Evolutionary conservation across 2,113 vertebrate species (phyloP), one percentile per base, ranked within the genome.

Genomic region (Neofelis nebulosa): DNA sequence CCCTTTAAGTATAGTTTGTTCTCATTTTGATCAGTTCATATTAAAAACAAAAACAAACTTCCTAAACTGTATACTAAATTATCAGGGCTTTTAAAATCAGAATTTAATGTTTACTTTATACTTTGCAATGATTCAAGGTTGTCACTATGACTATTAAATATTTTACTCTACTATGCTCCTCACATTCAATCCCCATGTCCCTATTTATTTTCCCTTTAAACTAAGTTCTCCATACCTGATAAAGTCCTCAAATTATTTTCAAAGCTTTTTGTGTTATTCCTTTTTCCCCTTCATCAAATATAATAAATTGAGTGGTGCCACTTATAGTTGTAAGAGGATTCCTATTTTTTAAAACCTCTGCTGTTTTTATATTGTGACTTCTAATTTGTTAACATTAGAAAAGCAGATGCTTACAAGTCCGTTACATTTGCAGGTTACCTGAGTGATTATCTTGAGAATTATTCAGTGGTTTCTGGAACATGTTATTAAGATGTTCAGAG

Each of bases 371-470:
- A 52, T 11, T 52, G 27, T 9, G 63, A 83, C 29, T 65, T 76
- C 29, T 33, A 25, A 63, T 87, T 82, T 45, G 33, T 12, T 76
- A 41, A 52, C 41, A 68, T 82, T 81, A 95, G 36, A 45, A 80
- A 91, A 94, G 27, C 0, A 92, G 33, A 91, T 63, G 13, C 23
- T 63, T n/a, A 63, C 29, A 29, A 36, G 29, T 15, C 9, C 29
- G 21, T 14, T 74, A 45, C 16, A 94, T 69, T 63, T 82, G 18
- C 7, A 94, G 41, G 27, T 83, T 76, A 52, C 13, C 3, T 27
- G 61, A 79, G 33, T 82, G 71, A 55, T 91, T 63, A 65, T 84
- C 61, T 92, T 55, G 31, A 88, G n/a, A 96, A 86, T 65, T 87
- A 94, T n/a, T 79, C 82, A 5, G 36, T 91, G 5, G 7, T 6